Evolutionary conservation across 2,888 invertebrate genomes (phyloP).

Genomic region (Hemaris fuciformis): DNA sequence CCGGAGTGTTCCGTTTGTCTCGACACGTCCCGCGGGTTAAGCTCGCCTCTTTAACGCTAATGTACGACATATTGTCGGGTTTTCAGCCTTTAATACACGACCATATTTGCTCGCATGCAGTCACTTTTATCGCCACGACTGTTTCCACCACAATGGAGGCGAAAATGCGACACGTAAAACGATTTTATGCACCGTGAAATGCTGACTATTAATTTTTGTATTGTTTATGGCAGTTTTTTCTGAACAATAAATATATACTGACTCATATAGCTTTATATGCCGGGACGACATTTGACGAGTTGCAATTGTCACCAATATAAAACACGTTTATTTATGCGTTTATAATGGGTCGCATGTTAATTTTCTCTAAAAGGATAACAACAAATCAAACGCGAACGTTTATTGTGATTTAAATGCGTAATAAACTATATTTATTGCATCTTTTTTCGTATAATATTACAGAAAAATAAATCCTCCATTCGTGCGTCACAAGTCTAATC

Average conservation of each 20-base stretch:
- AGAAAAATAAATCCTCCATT: background rate
- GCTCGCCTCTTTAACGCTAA: slow-evolving; percentile 65
- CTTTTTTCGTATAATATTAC: background rate
- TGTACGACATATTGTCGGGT: slow-evolving; percentile 72
- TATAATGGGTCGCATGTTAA: background rate
- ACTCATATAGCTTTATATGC: background rate
- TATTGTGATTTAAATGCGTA: background rate
- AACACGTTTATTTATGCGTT: background rate
- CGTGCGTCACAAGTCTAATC: background rate
- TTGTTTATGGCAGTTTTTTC: slow-evolving; percentile 2
- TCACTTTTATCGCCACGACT: slow-evolving; percentile 13
- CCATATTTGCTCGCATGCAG: slow-evolving; percentile 57
- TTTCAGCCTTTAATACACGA: slow-evolving; percentile 62
- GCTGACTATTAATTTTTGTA: slow-evolving; percentile 29
- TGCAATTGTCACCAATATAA: background rate
- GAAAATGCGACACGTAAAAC: slow-evolving; percentile 47
- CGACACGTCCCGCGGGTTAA: slow-evolving; percentile 70
- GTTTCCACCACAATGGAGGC: slow-evolving; percentile 48
- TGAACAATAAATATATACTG: background rate
- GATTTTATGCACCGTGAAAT: slow-evolving; percentile 65
- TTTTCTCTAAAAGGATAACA: background rate
- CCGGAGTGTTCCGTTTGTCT: slow-evolving; percentile 72
- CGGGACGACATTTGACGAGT: background rate
- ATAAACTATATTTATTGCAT: background rate
- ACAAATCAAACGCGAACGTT: background rate